Evolutionary conservation across 2,113 vertebrate species (phyloP).

Genomic region (Siniperca knerii): DNA sequence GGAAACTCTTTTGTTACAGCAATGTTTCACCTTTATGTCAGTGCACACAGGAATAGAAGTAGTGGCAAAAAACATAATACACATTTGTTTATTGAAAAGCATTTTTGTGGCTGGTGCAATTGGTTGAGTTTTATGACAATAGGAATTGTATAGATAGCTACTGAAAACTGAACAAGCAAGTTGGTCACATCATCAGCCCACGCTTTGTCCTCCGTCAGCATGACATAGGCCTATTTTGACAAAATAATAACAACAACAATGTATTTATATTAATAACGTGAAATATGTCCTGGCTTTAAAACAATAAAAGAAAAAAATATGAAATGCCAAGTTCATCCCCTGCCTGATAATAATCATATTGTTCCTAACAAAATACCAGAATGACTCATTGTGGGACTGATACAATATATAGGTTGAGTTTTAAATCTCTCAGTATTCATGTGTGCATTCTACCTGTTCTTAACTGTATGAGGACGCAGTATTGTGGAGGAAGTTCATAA

Average conservation of each 20-base stretch:
- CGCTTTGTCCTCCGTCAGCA: not conserved
- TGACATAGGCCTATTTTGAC: not conserved
- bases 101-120: not conserved
- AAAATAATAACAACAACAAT: not conserved
- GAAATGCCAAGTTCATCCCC: conserved; percentile 5
- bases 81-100: not conserved
- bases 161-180: not conserved
- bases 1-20: too few species aligned
- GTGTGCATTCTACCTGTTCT: not conserved
- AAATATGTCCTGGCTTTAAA: not conserved
- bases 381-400: conserved; percentile 18
- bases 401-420: not conserved
- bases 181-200: not conserved
- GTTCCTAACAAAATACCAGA: conserved; percentile 18
- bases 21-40: too few species aligned
- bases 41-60: too few species aligned
- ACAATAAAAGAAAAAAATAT: not conserved
- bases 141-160: not conserved
- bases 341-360: conserved; percentile 17
- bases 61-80: too few species aligned
- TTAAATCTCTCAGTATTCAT: not conserved
- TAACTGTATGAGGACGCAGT: conserved; percentile 30
- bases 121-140: not conserved
- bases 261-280: not conserved
- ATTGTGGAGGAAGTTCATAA: conserved; percentile 39